Percentiles rank a stretch among this genome's conserved stretches.
Evolutionary conservation across 2,797 vertebrate species (phyloP).

Genomic region (Macropus fuliginosus): DNA sequence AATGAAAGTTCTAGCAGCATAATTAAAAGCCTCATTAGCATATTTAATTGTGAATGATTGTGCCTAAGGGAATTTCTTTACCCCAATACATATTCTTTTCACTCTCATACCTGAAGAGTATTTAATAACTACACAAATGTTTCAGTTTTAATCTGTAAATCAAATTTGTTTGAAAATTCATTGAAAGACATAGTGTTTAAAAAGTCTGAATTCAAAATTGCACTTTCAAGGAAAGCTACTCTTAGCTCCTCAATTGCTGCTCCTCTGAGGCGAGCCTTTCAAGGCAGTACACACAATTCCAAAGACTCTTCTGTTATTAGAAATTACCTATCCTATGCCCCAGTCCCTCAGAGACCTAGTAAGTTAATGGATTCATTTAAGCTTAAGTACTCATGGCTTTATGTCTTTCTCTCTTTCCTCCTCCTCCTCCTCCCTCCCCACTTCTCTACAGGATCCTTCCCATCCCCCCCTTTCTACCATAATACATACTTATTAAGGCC

Average conservation of each 20-base stretch:
- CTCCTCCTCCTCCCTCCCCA: neutral
- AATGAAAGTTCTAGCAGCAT: neutral
- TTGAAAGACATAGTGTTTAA: neutral
- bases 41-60: slow-evolving; percentile 8
- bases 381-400: neutral
- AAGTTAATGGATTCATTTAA: neutral
- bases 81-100: slow-evolving; percentile 2
- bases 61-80: neutral
- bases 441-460: too few relatives aligned
- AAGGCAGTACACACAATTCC: neutral
- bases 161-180: neutral
- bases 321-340: neutral
- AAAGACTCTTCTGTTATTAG: neutral
- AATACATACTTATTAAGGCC: neutral
- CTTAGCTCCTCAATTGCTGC: neutral
- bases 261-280: neutral
- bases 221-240: neutral
- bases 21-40: slow-evolving; percentile 11
- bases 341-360: neutral
- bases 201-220: neutral
- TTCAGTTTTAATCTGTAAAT: neutral
- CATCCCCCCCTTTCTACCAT: neutral
- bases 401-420: neutral
- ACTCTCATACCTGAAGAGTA: neutral
- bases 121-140: neutral